phyloP scores from a whole-genome alignment of 2,888 invertebrate genomes.

The Phaonia tiefii region DNA sequence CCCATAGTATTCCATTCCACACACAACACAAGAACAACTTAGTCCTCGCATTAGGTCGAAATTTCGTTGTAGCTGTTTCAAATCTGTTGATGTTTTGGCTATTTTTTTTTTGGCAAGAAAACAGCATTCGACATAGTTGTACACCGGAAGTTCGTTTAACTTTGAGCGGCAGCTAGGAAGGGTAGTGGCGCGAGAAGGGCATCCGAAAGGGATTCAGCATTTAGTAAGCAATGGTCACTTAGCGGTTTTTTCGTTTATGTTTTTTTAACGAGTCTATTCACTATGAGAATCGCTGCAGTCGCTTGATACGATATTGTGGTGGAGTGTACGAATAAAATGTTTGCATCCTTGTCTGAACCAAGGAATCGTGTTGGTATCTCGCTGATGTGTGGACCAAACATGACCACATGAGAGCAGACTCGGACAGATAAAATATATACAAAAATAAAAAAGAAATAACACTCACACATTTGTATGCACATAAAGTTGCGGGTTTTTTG shows the following conservation, averaged over 20 bases:
- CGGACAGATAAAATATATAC: conserved; percentile 61
- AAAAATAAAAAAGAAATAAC: conserved; percentile 21
- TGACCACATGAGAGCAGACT: conserved; percentile 63
- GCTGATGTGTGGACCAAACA: conserved; percentile 45
- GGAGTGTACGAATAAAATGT: not conserved
- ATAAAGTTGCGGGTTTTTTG: too few species aligned
- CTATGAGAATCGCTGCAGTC: conserved; percentile 23
- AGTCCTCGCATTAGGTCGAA: conserved; percentile 17
- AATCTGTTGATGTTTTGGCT: conserved; percentile 7
- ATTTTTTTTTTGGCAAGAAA: conserved; percentile 24
- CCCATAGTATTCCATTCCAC: conserved; percentile 8
- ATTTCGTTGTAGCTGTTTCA: not conserved
- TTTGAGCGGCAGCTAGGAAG: too few species aligned
- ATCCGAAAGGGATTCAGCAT: conserved; percentile 45
- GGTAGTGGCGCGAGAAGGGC: conserved; percentile 7
- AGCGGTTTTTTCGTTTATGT: conserved; percentile 68
- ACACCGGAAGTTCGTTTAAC: conserved; percentile 45
- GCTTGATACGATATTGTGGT: not conserved
- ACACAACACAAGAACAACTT: not conserved
- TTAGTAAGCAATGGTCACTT: conserved; percentile 70
- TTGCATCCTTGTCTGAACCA: not conserved
- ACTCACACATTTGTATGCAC: not conserved
- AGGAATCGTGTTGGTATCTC: not conserved
- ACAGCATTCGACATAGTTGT: conserved; percentile 38
- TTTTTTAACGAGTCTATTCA: conserved; percentile 58